These are phyloP conservation scores for Platerodrilus igneus DNA, from an alignment of 2,888 invertebrate genomes.

Conservation along the genomic window DNA sequence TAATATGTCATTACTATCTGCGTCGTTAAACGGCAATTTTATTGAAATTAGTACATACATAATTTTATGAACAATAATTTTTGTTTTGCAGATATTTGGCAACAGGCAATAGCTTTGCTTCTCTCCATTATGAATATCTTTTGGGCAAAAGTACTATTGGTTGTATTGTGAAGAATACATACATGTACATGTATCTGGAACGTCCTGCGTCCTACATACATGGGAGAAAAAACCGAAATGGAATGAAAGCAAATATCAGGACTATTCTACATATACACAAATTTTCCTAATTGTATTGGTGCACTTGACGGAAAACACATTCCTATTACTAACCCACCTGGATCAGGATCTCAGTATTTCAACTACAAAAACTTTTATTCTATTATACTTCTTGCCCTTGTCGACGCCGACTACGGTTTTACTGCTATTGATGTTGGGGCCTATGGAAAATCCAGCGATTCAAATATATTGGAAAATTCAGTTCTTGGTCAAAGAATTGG, in stretches of 20 bases:
- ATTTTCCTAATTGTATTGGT: constrained; percentile 28
- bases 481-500: no score
- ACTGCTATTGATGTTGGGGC: constrained; percentile 30
- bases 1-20: no score
- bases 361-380: constrained; percentile 29
- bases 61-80: no score
- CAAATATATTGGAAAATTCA: constrained; percentile 23
- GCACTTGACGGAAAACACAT: constrained; percentile 31
- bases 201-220: constrained; percentile 23
- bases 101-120: no score
- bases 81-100: no score
- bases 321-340: constrained; percentile 24
- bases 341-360: constrained; percentile 28
- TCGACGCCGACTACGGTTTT: constrained; percentile 28
- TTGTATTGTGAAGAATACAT: constrained; percentile 36
- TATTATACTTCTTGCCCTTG: constrained; percentile 27
- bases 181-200: constrained; percentile 34
- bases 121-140: no score
- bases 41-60: no score
- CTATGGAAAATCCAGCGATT: constrained; percentile 28
- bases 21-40: no score
- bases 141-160: no score
- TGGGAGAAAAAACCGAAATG: constrained; percentile 3
- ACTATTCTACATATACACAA: constrained; percentile 27
- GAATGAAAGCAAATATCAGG: constrained; percentile 25